Base-by-base conservation (phyloP, 2,113 vertebrate genomes). In the Etia nguti region DNA sequence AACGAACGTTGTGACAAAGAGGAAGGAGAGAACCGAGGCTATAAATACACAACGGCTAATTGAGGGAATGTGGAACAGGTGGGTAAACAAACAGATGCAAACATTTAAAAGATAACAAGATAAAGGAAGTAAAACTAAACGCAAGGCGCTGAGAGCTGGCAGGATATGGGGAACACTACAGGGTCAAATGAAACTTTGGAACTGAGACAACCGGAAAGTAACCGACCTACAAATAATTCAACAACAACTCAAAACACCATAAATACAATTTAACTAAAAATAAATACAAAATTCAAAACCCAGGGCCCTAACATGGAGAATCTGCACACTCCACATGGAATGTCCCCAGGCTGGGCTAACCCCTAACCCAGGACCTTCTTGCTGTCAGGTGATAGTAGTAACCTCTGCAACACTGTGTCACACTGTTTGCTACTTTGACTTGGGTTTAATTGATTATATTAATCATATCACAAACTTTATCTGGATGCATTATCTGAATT, bases 121-220 rank as follows among this genome's bases (percentile, higher is more conserved):
- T 70, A 70, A 43, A 43, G 36, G 65, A 70, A 70, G 65, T 13
- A 6, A 70, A 70, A 16, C 12, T 70, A 43, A 70, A 70, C 9
- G 36, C 1, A 70, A 43, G 5, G n/a, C 12, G 43, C n/a, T 43
- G 0, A 70, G n/a, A 43, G 65, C 65, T 43, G 36, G n/a, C 24
- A 65, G 34, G 60, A 0, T 1, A 65, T 13, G 4, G 34, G 34
- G 0, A 65, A 65, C 20, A n/a, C 60, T 65, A 20, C 34, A 38
- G 34, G 34, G 34, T 2, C 18, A 65, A 36, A 36, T 36, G 31
- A 62, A 62, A 62, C 57, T 34, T 60, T 18, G 34, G 5, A 60
- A 1, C 18, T 5, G 34, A 65, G 60, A 38, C 34, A 41, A 41
- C 20, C 0, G 1, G 3, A 2, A 41, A 68, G 34, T 22, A 68